Base-by-base conservation (phyloP, 2,113 vertebrate genomes). In the Poecilia latipinna region DNA sequence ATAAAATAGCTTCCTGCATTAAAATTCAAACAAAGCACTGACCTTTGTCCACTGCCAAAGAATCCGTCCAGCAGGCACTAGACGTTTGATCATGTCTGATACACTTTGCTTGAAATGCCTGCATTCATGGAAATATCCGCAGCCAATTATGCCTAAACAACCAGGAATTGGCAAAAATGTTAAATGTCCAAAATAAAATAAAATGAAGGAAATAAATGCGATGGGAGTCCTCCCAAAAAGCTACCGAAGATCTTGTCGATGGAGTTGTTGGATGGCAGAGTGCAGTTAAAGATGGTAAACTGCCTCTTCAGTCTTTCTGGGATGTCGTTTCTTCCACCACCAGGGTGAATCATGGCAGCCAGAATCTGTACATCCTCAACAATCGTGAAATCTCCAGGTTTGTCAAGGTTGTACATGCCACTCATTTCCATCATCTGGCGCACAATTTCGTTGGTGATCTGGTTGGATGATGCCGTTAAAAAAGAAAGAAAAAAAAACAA, bases 201-300 rank as follows among this genome's bases (percentile, higher is more conserved):
- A 13, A 15, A 44, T 19, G 1, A 17, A 48, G 4, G 44, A 19
- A 48, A 48, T 13, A 48, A 48, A 48, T 48, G 15, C 1, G 1
- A 48, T 17, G 13, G 17, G 19, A 48, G 4, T 17, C 17, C 17
- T 48, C 15, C 13, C 5, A 15, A 48, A 48, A 48, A 19, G 44
- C 44, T 95, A 97, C 97, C 96, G 92, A 97, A 98, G 85, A 98
- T 97, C 90, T 96, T 97, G 89, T 98, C 97, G 61, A 97, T 93
- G 32, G 96, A 97, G 12, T 91, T 85, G 82, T 95, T 95, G 4
- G 97, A 96, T 63, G 97, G 97, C 60, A 97, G 87, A 0, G 96
- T 96, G 77, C 96, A 98, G 79, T 97, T 98, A 80, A 97, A 96
- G 61, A 97, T 91, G 0, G 95, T 96, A 79, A 97, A 97, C 32